A percentile compares a stretch with the other conserved stretches of the same genome.
Evolutionary conservation across 2,113 vertebrate genomes (phyloP).

Genomic region (Crotalus helleri): DNA sequence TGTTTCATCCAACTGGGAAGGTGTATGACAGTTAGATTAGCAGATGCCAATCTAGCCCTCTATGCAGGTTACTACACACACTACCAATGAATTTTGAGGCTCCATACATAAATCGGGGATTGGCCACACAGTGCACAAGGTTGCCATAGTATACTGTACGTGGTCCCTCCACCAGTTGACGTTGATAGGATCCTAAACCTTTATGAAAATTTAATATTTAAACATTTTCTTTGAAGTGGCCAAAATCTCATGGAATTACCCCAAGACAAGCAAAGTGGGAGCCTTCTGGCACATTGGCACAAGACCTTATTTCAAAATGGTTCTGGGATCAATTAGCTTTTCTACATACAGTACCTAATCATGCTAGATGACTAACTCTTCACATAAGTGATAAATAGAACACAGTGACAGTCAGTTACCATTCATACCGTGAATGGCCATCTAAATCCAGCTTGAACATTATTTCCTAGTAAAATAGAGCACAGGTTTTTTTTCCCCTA

Average conservation of each 20-base stretch:
- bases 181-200: background rate
- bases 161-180: background rate
- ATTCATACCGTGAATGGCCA: background rate
- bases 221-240: background rate
- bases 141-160: background rate
- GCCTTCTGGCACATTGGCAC: background rate
- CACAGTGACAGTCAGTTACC: background rate
- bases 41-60: background rate
- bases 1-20: background rate
- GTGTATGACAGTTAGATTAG: background rate
- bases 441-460: background rate
- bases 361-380: background rate
- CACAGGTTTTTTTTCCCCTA: background rate
- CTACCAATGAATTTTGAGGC: background rate
- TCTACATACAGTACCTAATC: background rate
- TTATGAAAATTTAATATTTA: background rate
- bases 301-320: background rate
- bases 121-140: background rate
- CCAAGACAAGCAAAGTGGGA: background rate
- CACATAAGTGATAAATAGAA: background rate
- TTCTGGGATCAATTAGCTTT: background rate
- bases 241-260: background rate
- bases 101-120: background rate
- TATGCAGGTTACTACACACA: background rate
- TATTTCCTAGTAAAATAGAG: background rate